These are phyloP conservation scores for Chamaedrilus cognettii DNA, from an alignment of 2,888 invertebrate genomes.

Conservation along the genomic window DNA sequence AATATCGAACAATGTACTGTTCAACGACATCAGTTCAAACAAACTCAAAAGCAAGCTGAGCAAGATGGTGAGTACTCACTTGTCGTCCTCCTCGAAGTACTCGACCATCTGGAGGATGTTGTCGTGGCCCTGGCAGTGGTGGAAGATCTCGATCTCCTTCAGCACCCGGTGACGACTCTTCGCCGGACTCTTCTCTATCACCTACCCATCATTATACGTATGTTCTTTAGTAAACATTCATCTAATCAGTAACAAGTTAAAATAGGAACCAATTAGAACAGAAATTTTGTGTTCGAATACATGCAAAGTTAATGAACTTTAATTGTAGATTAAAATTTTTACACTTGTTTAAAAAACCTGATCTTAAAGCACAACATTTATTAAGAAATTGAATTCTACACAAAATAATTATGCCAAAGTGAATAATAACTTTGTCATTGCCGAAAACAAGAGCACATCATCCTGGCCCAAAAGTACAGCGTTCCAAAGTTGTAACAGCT, in stretches of 20 bases:
- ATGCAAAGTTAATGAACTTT: too few relatives aligned
- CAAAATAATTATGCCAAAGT: too few relatives aligned
- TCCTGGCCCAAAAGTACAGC: too few relatives aligned
- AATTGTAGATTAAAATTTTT: too few relatives aligned
- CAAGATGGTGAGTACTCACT: conserved; percentile 42
- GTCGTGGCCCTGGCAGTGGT: conserved; percentile 95
- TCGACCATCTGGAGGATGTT: conserved; percentile 98
- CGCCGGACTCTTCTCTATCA: conserved; percentile 92
- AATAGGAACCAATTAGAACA: conserved; percentile 1
- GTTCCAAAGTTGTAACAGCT: too few relatives aligned
- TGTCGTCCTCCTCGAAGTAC: conserved; percentile 81
- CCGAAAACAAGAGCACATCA: too few relatives aligned
- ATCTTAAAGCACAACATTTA: not conserved
- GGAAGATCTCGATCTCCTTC: conserved; percentile 98
- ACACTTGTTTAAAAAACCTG: too few relatives aligned
- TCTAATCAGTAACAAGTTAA: conserved; percentile 11
- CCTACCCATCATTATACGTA: conserved; percentile 59
- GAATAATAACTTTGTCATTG: too few relatives aligned
- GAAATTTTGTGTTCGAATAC: too few relatives aligned
- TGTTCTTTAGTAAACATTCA: not conserved
- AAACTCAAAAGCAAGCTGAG: too few relatives aligned
- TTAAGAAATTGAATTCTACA: not conserved
- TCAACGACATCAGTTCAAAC: too few relatives aligned
- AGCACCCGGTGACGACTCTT: conserved; percentile 94
- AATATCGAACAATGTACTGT: too few relatives aligned